Percentiles rank a stretch among this genome's conserved stretches.
Conservation (phyloP, 2,113 vertebrate genomes). For the Menura novaehollandiae region DNA sequence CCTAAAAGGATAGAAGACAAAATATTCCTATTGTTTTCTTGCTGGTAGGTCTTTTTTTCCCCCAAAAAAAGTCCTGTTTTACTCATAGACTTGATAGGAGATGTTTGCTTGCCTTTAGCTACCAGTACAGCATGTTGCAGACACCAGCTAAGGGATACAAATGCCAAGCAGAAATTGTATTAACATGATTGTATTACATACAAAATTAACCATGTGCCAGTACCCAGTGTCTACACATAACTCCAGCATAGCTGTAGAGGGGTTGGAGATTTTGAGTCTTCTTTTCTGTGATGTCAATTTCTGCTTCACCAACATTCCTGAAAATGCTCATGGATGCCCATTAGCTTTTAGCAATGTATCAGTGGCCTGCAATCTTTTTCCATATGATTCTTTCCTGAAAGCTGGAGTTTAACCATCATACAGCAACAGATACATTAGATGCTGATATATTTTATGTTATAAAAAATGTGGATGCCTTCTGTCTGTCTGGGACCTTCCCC, state of each 20-base stretch:
- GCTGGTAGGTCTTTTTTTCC: background rate
- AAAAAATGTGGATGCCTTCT: background rate
- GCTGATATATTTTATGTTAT: background rate
- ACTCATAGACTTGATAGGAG: background rate
- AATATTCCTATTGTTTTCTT: background rate
- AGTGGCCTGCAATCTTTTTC: background rate
- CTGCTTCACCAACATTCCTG: background rate
- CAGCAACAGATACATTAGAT: background rate
- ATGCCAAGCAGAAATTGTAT: background rate
- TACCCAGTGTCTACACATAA: background rate
- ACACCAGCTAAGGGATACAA: background rate
- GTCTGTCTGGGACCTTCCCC: background rate
- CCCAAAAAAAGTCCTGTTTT: background rate
- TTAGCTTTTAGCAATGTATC: background rate
- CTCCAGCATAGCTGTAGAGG: background rate
- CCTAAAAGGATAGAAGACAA: background rate
- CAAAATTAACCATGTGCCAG: background rate
- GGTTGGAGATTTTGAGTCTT: background rate
- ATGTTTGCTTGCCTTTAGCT: background rate
- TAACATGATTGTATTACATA: background rate
- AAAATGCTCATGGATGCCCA: background rate
- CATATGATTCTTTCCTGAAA: background rate
- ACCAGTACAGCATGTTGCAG: background rate
- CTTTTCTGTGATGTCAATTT: background rate
- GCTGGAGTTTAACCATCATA: background rate